Evolutionary conservation across 2,888 invertebrate genomes (phyloP).

Genomic region (Eilema sororculum): DNA sequence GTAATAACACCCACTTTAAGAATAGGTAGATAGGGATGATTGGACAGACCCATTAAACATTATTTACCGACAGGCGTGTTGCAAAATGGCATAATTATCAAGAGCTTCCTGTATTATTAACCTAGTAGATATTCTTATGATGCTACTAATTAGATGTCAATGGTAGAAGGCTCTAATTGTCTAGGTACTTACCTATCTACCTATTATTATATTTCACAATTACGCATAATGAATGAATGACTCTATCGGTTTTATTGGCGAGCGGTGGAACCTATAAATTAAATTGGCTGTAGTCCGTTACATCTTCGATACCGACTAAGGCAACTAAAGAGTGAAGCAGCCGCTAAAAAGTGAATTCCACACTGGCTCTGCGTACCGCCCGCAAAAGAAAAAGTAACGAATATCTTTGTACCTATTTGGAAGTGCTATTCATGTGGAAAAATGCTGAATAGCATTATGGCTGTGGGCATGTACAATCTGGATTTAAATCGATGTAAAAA

Average conservation of each 20-base stretch:
- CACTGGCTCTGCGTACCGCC: constrained; percentile 61
- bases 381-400: constrained; percentile 67
- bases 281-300: constrained; percentile 67
- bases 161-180: constrained; percentile 44
- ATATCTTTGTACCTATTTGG: constrained; percentile 65
- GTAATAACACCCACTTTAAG: constrained; percentile 42
- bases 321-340: constrained; percentile 63
- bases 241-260: constrained; percentile 68
- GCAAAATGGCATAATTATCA: constrained; percentile 44
- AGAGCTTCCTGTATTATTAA: constrained; percentile 41
- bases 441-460: constrained; percentile 67
- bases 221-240: constrained; percentile 77
- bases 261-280: constrained; percentile 73
- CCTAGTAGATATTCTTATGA: constrained; percentile 29
- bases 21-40: constrained; percentile 30
- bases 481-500: constrained; percentile 64
- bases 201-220: constrained; percentile 68
- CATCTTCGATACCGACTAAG: constrained; percentile 70
- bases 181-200: constrained; percentile 15
- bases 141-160: constrained; percentile 50
- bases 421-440: constrained; percentile 63
- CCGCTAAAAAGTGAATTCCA: constrained; percentile 77
- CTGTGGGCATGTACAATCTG: constrained; percentile 69
- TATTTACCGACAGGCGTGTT: constrained; percentile 42
- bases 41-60: constrained; percentile 46